A percentile compares a stretch with the other conserved stretches of the same genome.
phyloP scores from a whole-genome alignment of 2,888 invertebrate species.

The Oxystoma pomonae region DNA sequence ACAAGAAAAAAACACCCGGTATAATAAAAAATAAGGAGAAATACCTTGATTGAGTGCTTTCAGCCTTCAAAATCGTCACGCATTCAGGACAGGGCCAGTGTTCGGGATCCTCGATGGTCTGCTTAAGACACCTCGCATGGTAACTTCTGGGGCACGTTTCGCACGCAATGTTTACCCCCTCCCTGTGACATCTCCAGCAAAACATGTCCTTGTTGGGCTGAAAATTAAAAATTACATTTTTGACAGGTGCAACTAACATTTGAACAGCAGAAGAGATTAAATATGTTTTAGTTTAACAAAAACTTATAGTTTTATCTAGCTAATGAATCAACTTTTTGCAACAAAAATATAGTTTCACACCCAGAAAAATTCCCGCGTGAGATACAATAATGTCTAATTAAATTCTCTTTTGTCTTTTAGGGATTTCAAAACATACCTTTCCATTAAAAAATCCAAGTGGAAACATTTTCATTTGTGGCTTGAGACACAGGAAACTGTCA shows the following conservation, averaged over 20 bases:
- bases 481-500: too few species aligned
- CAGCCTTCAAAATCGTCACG: slow-evolving; percentile 64
- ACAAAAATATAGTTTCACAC: too few species aligned
- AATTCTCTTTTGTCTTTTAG: too few species aligned
- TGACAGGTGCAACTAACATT: too few species aligned
- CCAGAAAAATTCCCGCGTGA: too few species aligned
- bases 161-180: slow-evolving; percentile 62
- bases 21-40: slow-evolving; percentile 6
- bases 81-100: slow-evolving; percentile 91
- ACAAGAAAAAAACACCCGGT: too few species aligned
- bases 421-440: too few species aligned
- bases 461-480: too few species aligned
- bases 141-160: slow-evolving; percentile 81
- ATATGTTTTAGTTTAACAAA: background rate
- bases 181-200: slow-evolving; percentile 90
- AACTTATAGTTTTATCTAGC: background rate
- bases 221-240: slow-evolving; percentile 19
- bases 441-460: too few species aligned
- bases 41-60: slow-evolving; percentile 66
- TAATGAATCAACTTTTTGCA: background rate
- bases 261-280: background rate
- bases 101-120: slow-evolving; percentile 48
- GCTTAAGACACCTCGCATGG: slow-evolving; percentile 73
- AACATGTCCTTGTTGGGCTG: slow-evolving; percentile 64
- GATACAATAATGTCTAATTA: too few species aligned